Evolutionary conservation across 2,113 vertebrate genomes (phyloP), one percentile per base, ranked within the genome.

Genomic region (Atlantisia rogersi): DNA sequence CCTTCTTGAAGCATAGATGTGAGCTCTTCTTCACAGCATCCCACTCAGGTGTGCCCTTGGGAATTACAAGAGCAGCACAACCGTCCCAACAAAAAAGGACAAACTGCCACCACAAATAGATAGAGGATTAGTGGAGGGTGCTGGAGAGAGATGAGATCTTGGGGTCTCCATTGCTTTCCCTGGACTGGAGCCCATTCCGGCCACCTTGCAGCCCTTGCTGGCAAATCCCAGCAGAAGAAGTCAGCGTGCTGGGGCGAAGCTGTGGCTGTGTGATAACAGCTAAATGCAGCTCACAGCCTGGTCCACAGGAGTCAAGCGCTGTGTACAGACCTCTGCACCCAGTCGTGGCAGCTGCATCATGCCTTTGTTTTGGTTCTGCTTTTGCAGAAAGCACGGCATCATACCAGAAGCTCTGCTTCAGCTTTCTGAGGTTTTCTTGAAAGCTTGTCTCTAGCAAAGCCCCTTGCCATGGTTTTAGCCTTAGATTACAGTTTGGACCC

Each of bases 191-290:
- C 24, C 20, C 0, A 0, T 26, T 48, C 20, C 31, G 62, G 50
- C 32, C 4, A 1, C 40, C n/a, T 71, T 14, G 5, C 39, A 24
- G 1, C 31, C 55, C n/a, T 53, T 11, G 44, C 40, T 56, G 67
- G 24, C 31, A 73, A 87, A 63, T 12, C 44, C 60, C 56, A 40
- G 35, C 10, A 3, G 2, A 10, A 32, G 6, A 25, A 13, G 21
- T 39, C 44, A 39, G 39, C 1, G 3, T 26, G 64, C 29, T n/a
- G 81, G 60, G 40, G 15, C 0, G 0, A 15, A 22, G 63, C 1
- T 1, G 12, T 21, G 40, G 11, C 10, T 69, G 56, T 31, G 56
- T 32, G 50, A 4, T 10, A 46, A 52, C 62, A 29, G 29, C 65
- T 29, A 20, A 52, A 46, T 29, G n/a, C 48, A 35, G 15, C 56